A percentile compares a stretch with the other conserved stretches of the same genome.
Evolutionary conservation across 2,113 vertebrate species (phyloP).

Genomic region (Otolemur garnettii): DNA sequence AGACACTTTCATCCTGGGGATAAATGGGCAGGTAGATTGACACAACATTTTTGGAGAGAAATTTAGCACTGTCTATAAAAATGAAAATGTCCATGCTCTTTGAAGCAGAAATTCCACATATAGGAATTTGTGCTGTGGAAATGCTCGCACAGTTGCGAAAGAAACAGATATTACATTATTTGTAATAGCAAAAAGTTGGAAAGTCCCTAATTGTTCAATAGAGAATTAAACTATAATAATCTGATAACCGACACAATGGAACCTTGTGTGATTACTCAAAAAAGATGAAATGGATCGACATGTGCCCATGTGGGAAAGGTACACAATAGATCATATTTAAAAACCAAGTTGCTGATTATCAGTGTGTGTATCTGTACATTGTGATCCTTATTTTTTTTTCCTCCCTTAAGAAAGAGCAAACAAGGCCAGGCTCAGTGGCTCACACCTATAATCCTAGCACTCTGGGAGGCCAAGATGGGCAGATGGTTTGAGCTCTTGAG

Average conservation of each 20-base stretch:
- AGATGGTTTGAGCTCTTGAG: no score
- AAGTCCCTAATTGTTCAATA: background rate
- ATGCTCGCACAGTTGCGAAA: background rate
- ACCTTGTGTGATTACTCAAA: background rate
- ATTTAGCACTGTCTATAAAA: background rate
- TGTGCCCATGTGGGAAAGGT: background rate
- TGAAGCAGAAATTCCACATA: background rate
- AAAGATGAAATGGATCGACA: background rate
- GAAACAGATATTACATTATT: slow-evolving; percentile 6
- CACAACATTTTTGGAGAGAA: background rate
- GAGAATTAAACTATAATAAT: background rate
- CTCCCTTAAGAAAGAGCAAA: background rate
- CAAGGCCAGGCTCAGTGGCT: no score
- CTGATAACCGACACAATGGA: background rate
- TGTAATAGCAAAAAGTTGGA: slow-evolving; percentile 15
- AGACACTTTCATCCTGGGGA: background rate
- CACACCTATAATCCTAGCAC: no score
- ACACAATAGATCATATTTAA: background rate
- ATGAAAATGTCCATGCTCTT: background rate
- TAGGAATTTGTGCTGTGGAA: background rate
- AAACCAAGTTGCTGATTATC: background rate
- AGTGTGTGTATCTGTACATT: background rate
- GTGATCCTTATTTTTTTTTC: background rate
- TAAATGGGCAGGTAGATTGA: background rate
- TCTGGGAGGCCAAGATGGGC: no score